phyloP scores from a whole-genome alignment of 2,113 vertebrate species.

The Ptilonorhynchus violaceus region DNA sequence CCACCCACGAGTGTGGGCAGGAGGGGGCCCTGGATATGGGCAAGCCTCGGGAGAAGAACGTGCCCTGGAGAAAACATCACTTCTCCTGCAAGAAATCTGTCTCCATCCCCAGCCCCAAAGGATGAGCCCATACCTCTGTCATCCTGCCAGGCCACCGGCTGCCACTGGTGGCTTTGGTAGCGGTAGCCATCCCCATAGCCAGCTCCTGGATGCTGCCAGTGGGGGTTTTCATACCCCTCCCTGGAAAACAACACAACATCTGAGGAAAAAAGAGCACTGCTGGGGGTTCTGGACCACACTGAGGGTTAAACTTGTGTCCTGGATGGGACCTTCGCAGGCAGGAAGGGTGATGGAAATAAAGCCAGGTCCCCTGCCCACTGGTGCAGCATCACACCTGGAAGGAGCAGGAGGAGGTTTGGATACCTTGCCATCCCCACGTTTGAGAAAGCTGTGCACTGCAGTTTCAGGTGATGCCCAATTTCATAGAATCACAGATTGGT shows the following conservation, averaged over 20 bases:
- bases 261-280: background rate
- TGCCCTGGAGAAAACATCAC: background rate
- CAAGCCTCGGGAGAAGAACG: background rate
- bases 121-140: constrained; percentile 56
- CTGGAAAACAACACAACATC: constrained; percentile 23
- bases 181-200: background rate
- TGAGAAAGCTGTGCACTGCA: background rate
- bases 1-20: fast-evolving
- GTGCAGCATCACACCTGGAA: background rate
- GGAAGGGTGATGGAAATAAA: background rate
- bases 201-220: background rate
- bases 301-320: background rate
- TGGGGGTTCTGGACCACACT: background rate
- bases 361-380: background rate
- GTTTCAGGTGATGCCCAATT: background rate
- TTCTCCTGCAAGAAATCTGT: background rate
- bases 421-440: background rate
- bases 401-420: background rate
- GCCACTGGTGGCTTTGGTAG: constrained; percentile 21
- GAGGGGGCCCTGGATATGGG: background rate
- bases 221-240: constrained; percentile 15
- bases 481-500: background rate
- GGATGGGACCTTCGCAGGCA: background rate
- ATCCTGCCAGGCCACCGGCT: background rate
- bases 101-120: background rate